Evolutionary conservation across 2,113 vertebrate species (phyloP).

Genomic region (Cranoglanis bouderius): DNA sequence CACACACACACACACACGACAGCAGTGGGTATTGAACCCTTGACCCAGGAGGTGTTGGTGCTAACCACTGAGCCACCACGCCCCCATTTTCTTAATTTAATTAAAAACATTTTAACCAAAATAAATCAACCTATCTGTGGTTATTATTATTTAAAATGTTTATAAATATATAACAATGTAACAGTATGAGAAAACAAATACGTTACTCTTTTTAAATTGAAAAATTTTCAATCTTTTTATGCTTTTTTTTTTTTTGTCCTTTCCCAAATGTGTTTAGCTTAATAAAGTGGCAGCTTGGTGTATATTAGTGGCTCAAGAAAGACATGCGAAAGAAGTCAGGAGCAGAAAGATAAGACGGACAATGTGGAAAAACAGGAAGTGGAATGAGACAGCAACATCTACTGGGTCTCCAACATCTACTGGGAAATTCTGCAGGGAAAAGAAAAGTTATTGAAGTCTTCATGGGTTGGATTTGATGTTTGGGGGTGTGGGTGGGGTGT

Average conservation of each 20-base stretch:
- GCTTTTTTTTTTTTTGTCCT: neutral
- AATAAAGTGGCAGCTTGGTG: neutral
- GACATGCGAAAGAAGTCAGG: constrained; percentile 1
- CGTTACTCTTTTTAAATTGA: neutral
- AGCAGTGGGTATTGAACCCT: no score
- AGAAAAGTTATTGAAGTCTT: neutral
- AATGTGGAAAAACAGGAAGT: neutral
- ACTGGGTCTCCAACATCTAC: neutral
- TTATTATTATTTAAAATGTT: neutral
- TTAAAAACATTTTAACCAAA: no score
- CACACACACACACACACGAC: no score
- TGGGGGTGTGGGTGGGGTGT: no score
- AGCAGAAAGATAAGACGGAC: constrained; percentile 30
- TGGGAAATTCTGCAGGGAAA: neutral
- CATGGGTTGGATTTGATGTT: neutral
- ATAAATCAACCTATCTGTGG: no score
- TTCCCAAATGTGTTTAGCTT: neutral
- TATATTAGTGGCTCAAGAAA: neutral
- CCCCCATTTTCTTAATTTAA: no score
- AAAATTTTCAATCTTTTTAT: neutral
- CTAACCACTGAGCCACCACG: no score
- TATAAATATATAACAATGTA: neutral
- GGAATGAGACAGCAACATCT: neutral
- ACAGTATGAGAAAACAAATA: no score
- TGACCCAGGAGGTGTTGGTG: no score